These are phyloP conservation scores for Eospalax fontanierii DNA, from an alignment of 2,797 vertebrate species.

Conservation along the genomic window DNA sequence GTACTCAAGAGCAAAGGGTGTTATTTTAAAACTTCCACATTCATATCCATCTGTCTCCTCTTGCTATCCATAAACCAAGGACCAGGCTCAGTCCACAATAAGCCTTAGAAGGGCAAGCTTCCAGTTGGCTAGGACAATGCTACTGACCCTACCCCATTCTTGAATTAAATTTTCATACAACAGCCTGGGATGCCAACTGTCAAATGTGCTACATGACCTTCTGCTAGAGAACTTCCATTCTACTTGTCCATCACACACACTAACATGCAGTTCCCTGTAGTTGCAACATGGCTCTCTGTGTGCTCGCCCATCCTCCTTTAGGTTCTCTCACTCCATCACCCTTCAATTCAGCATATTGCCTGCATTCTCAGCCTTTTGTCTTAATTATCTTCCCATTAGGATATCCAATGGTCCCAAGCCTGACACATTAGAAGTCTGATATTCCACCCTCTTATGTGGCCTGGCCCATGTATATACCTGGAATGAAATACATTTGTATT, in stretches of 20 bases:
- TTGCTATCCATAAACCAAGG: not conserved
- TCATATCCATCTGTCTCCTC: not conserved
- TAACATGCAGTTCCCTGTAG: constrained; percentile 17
- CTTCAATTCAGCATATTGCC: not conserved
- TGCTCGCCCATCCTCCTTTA: not conserved
- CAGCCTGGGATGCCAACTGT: not conserved
- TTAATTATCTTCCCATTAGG: not conserved
- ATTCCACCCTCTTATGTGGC: constrained; percentile 43
- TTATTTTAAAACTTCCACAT: not conserved
- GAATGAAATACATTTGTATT: constrained; percentile 41
- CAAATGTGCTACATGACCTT: not conserved
- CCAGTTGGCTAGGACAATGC: not conserved
- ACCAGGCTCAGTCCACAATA: not conserved
- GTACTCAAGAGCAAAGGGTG: not conserved
- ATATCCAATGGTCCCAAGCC: not conserved
- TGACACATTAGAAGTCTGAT: not conserved
- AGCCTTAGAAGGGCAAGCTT: not conserved
- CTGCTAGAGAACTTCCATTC: not conserved
- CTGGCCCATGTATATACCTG: not conserved
- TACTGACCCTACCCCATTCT: not conserved
- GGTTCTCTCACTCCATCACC: not conserved
- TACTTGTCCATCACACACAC: not conserved
- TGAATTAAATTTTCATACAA: not conserved
- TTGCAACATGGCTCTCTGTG: not conserved
- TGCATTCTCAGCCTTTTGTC: not conserved